Evolutionary conservation across 2,888 invertebrate genomes (phyloP).

Genomic region (Cyclophora albipunctata): DNA sequence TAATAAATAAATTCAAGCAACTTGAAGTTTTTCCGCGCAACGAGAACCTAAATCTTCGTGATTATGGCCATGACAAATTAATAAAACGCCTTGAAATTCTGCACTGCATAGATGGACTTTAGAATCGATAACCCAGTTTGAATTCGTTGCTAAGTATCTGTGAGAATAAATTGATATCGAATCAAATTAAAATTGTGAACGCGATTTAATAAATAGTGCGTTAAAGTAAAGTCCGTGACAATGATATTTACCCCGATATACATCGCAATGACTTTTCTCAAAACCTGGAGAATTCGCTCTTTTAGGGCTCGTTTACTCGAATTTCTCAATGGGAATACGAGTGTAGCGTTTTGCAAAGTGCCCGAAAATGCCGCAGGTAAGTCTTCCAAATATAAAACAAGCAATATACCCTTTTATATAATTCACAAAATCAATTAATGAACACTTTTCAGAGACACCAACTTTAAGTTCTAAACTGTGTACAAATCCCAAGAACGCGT

Average conservation of each 20-base stretch:
- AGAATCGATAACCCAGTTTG: conserved; percentile 62
- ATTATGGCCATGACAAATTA: no score
- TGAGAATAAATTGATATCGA: neutral
- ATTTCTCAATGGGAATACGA: conserved; percentile 74
- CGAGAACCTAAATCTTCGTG: no score
- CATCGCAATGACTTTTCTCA: conserved; percentile 87
- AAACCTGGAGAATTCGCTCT: conserved; percentile 84
- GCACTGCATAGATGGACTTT: conserved; percentile 44
- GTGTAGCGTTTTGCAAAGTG: conserved; percentile 77
- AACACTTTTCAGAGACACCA: conserved; percentile 56
- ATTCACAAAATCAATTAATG: neutral
- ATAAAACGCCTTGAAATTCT: neutral
- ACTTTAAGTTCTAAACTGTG: conserved; percentile 73
- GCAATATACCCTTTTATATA: conserved; percentile 5
- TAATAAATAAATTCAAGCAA: no score
- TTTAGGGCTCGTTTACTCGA: conserved; percentile 81
- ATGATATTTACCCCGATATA: conserved; percentile 89
- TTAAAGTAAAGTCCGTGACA: conserved; percentile 16
- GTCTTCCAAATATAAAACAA: neutral
- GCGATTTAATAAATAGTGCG: conserved; percentile 3
- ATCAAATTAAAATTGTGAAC: conserved; percentile 1
- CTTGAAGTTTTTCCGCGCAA: no score
- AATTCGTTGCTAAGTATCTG: neutral
- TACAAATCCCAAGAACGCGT: conserved; percentile 72
- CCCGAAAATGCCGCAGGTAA: conserved; percentile 70